Base-by-base conservation (phyloP, 2,113 vertebrate species). In the Rhea pennata region DNA sequence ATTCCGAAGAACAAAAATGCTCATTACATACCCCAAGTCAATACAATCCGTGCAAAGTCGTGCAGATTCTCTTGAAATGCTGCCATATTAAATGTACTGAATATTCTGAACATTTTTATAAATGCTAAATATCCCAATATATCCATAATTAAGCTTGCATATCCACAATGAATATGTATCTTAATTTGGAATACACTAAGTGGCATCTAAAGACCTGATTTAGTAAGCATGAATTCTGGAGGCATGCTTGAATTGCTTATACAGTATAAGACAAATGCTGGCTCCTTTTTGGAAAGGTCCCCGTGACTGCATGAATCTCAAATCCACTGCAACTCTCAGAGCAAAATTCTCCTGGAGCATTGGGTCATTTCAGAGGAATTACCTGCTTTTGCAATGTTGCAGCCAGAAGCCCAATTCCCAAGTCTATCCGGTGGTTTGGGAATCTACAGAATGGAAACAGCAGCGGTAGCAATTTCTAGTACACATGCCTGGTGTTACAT, bases 21-120 rank as follows among this genome's bases (percentile, higher is more conserved):
- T 88, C 40, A 53, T 92, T 95, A 44, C 29, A 10, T 92, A 88
- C 11, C 42, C 21, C 6, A 3, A 75, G 89, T 96, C 92, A 95
- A 81, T 95, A 86, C 67, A 84, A 85, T 96, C 81, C 86, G 78
- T 91, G 89, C 78, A 84, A 80, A 95, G 78, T 83, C 87, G 11
- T 51, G n/a, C 89, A 86, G 65, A 67, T 74, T 75, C 44, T 88
- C 59, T 96, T 96, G 96, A 96, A 97, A 93, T 86, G 59, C 89
- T 95, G 95, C 92, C 91, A 93, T 94, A 69, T 72, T 84, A 90
- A 88, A 86, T 64, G 33, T 87, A 92, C 2, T 95, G 93, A 95
- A 96, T 97, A 96, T 96, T 96, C 92, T 96, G 95, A 96, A 80
- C 95, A 95, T 95, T 96, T 95, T 97, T 86, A 53, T 93, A 90